A percentile compares a stretch with the other conserved stretches of the same genome.
Evolutionary conservation across 2,888 invertebrate genomes (phyloP).

Genomic region (Ernsta delagoae): DNA sequence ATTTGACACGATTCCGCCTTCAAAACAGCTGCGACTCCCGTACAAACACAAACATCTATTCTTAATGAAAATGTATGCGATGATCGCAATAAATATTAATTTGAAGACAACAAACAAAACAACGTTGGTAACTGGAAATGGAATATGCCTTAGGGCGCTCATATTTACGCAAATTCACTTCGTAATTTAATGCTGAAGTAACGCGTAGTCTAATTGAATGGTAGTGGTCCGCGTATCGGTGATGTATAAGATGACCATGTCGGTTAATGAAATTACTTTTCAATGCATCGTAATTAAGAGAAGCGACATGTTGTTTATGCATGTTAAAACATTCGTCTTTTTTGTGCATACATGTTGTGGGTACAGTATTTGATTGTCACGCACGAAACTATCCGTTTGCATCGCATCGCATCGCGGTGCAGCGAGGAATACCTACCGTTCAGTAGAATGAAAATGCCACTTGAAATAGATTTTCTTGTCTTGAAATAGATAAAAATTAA

Average conservation of each 20-base stretch:
- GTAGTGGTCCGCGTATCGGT: slow-evolving; percentile 18
- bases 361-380: not conserved
- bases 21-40: not conserved
- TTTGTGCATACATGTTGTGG: not conserved
- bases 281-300: slow-evolving; percentile 36
- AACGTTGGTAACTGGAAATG: slow-evolving; percentile 10
- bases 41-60: not conserved
- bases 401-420: not conserved
- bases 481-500: too few relatives aligned
- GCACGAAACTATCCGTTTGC: not conserved
- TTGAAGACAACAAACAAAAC: slow-evolving; percentile 9
- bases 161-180: slow-evolving; percentile 27
- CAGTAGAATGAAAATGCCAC: too few relatives aligned
- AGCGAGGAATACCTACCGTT: too few relatives aligned
- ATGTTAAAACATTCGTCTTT: slow-evolving; percentile 28
- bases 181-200: slow-evolving; percentile 31
- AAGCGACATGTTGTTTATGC: slow-evolving; percentile 33
- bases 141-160: slow-evolving; percentile 21
- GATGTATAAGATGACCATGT: slow-evolving; percentile 30
- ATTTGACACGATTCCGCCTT: not conserved
- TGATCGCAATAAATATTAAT: slow-evolving; percentile 9
- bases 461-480: too few relatives aligned
- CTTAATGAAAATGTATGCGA: not conserved
- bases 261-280: slow-evolving; percentile 35
- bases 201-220: slow-evolving; percentile 28